Base-by-base conservation (phyloP, 2,888 invertebrate genomes). In the Nymphalis c-album region DNA sequence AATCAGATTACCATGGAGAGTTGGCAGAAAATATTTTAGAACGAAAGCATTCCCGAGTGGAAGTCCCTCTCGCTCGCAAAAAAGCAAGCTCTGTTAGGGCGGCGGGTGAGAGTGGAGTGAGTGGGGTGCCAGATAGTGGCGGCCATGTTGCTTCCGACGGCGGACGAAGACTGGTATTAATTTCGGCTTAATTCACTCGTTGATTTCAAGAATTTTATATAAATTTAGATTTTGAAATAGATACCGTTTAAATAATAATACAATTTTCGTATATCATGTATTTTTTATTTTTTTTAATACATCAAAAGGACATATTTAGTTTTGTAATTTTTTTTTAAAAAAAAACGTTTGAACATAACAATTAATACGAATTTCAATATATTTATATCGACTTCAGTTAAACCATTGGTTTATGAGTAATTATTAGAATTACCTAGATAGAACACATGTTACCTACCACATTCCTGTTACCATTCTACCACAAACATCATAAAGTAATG, bases 11-110 rank as follows among this genome's bases (percentile, higher is more conserved):
- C n/a, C 18, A 7, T 0, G 1, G n/a, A 35, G 26, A 74, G 74
- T 68, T 73, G 74, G 80, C 81, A 81, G 90, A 91, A 91, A 91
- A 90, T 91, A 91, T 91, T 91, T 91, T 90, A 85, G 91, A 90
- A 89, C 85, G 89, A 90, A 90, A 88, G 86, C 88, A 85, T 86
- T 87, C 82, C 86, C 83, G 85, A 85, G 81, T 85, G 84, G 86
- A 88, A 87, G 90, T 91, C 91, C 91, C 90, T 87, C 82, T 92
- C 92, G 86, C 91, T 91, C 91, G 86, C 92, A 92, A 92, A 92
- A 92, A 92, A 91, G 90, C 90, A 82, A 83, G 83, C 83, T 80
- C 76, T 82, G 76, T 74, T 73, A 76, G 77, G 79, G 80, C 77
- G 80, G 76, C 77, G 78, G 81, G 81, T 78, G 85, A 85, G 86